phyloP scores from a whole-genome alignment of 2,797 vertebrate genomes.

The Anableps anableps region DNA sequence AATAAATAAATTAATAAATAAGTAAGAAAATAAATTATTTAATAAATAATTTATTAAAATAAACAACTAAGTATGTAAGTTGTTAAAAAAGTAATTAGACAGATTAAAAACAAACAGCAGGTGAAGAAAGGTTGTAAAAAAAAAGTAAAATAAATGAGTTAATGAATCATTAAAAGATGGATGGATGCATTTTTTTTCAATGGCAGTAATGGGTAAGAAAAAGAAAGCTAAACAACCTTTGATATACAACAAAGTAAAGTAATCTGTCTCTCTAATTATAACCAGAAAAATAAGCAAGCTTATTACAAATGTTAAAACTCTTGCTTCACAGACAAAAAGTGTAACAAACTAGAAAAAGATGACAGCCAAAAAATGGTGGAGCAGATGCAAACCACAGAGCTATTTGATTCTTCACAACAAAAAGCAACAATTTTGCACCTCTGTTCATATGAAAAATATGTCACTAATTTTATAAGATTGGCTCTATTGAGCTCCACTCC shows the following conservation, averaged over 20 bases:
- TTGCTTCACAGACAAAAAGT: constrained; percentile 41
- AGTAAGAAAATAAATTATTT: not conserved
- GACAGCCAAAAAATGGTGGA: not conserved
- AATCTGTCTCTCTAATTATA: constrained; percentile 66
- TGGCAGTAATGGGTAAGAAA: constrained; percentile 15
- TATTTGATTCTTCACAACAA: not conserved
- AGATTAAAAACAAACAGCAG: not conserved
- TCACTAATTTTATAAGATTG: not conserved
- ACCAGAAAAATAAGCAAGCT: constrained; percentile 66
- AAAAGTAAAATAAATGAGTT: not conserved
- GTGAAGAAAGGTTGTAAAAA: not conserved
- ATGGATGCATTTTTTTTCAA: not conserved
- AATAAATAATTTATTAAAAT: not conserved
- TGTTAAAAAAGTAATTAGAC: not conserved
- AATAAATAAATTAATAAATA: not conserved
- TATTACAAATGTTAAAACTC: constrained; percentile 43
- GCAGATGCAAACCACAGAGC: not conserved
- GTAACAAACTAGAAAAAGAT: constrained; percentile 15
- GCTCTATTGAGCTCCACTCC: constrained; percentile 22
- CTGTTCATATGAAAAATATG: constrained; percentile 15
- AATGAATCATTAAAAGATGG: not conserved
- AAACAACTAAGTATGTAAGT: not conserved
- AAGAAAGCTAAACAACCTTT: constrained; percentile 42
- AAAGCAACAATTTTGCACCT: constrained; percentile 5
- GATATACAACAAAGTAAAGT: constrained; percentile 26